Evolutionary conservation across 2,797 vertebrate species (phyloP).

Genomic region (Myotis findleyi): DNA sequence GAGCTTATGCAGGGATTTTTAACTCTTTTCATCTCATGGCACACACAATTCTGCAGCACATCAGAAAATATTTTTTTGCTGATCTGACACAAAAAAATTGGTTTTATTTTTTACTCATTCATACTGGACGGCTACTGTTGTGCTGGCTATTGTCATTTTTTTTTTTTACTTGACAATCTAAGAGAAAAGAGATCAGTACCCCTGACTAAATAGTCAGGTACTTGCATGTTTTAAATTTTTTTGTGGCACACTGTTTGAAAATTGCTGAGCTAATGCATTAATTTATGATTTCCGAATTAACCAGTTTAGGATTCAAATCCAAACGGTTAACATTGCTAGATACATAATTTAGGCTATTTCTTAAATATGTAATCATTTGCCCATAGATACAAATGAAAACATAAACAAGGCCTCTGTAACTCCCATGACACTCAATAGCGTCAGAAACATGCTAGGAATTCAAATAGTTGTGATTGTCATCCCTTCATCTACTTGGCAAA

Average conservation of each 20-base stretch:
- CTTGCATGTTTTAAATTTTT: not conserved
- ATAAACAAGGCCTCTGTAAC: conserved; percentile 27
- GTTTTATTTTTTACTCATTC: not conserved
- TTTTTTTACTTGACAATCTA: not conserved
- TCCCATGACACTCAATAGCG: not conserved
- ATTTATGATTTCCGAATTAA: conserved; percentile 22
- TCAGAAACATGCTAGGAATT: not conserved
- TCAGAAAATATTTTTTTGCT: not conserved
- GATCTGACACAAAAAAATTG: not conserved
- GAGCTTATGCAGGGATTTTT: not conserved
- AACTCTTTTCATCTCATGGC: not conserved
- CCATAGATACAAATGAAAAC: conserved; percentile 45
- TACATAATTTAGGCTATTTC: conserved; percentile 7
- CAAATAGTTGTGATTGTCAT: not conserved
- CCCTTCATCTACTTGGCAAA: not conserved
- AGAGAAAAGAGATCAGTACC: not conserved
- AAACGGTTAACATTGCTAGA: conserved; percentile 30
- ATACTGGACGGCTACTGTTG: not conserved
- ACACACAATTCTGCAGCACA: not conserved
- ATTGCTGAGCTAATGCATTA: not conserved
- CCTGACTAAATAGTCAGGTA: not conserved
- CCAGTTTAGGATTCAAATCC: conserved; percentile 18
- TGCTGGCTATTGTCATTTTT: not conserved
- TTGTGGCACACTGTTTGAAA: not conserved
- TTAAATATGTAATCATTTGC: not conserved